These are phyloP conservation scores for Zaprionus ghesquierei DNA, from an alignment of 1,140 invertebrate genomes.

Conservation along the genomic window DNA sequence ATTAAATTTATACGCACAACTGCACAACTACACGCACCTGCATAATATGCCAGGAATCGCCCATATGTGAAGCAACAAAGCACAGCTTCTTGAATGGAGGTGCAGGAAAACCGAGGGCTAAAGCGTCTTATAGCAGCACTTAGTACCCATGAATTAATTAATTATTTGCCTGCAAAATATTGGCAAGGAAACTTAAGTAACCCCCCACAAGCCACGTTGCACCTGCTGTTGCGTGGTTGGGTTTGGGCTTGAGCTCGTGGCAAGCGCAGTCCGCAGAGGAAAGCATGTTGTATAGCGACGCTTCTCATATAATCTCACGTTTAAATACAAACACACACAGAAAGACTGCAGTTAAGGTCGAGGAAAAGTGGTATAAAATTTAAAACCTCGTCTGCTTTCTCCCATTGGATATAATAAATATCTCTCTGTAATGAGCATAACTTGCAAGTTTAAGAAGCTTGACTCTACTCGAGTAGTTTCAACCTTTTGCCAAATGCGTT, in stretches of 20 bases:
- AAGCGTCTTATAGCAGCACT: slow-evolving; percentile 40
- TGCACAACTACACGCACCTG: slow-evolving; percentile 24
- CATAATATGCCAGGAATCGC: slow-evolving; percentile 47
- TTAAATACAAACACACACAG: slow-evolving; percentile 13
- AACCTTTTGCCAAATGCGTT: background rate
- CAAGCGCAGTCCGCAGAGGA: slow-evolving; percentile 1
- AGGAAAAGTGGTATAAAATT: slow-evolving; percentile 45
- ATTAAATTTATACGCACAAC: slow-evolving; percentile 59
- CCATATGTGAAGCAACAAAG: background rate
- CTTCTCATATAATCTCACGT: background rate
- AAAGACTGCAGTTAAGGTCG: slow-evolving; percentile 6
- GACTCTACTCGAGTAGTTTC: background rate
- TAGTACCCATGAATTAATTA: slow-evolving; percentile 74
- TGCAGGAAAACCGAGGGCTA: slow-evolving; percentile 9
- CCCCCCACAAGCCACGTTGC: background rate
- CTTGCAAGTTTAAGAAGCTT: background rate
- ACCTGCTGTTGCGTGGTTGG: slow-evolving; percentile 32
- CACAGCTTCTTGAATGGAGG: slow-evolving; percentile 4
- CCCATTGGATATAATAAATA: background rate
- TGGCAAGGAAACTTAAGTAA: slow-evolving; percentile 12
- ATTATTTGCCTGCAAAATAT: slow-evolving; percentile 74
- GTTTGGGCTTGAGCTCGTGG: slow-evolving; percentile 38
- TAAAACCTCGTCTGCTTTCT: slow-evolving; percentile 29
- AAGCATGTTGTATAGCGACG: slow-evolving; percentile 41
- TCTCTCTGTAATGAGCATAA: background rate